Conservation (phyloP, 2,797 vertebrate species). For the Vireo griseus region DNA sequence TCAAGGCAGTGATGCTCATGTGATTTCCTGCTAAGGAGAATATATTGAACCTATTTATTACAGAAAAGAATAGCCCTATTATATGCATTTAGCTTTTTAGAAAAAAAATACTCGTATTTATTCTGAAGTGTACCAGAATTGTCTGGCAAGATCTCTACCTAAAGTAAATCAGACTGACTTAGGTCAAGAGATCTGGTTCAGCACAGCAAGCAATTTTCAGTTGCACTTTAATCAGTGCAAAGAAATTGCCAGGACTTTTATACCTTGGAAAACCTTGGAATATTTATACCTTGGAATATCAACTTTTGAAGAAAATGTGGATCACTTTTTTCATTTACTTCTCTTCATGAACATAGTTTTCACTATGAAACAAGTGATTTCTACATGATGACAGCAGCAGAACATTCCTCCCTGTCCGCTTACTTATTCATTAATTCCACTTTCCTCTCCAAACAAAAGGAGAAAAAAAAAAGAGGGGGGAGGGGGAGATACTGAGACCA, state of each 20-base stretch:
- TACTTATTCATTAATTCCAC: background rate
- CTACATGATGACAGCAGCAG: background rate
- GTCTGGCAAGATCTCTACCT: background rate
- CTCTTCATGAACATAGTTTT: background rate
- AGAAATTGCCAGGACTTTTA: background rate
- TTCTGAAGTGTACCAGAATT: background rate
- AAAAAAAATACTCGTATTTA: background rate
- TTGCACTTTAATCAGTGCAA: background rate
- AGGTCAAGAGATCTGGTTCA: background rate
- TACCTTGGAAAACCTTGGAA: background rate
- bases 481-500: background rate
- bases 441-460: accelerated
- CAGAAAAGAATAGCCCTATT: background rate
- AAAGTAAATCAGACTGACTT: background rate
- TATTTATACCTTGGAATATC: background rate
- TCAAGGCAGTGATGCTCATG: background rate
- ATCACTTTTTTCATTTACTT: background rate
- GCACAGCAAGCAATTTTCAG: background rate
- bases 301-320: background rate
- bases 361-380: background rate
- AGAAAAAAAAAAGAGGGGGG: accelerated
- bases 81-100: background rate
- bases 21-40: background rate
- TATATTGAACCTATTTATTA: background rate
- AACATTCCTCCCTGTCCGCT: background rate